phyloP scores from a whole-genome alignment of 2,113 vertebrate species.

The Sporophila hypoxantha region DNA sequence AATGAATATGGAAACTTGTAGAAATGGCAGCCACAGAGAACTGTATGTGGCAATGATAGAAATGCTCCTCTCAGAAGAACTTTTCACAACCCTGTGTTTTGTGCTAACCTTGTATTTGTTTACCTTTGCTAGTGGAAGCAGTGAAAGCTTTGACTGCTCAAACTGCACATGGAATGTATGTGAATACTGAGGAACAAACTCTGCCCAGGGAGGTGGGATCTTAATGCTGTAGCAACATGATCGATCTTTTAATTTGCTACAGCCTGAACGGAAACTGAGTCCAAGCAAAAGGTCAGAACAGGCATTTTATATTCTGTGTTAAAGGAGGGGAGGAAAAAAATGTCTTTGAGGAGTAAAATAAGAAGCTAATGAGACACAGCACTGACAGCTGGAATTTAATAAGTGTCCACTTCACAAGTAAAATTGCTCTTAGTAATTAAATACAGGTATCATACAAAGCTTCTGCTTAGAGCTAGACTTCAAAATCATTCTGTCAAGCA shows the following conservation, averaged over 20 bases:
- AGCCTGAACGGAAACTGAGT: constrained; percentile 60
- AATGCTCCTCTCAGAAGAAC: neutral
- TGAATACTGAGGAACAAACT: neutral
- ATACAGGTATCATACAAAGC: constrained; percentile 53
- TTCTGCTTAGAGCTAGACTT: constrained; percentile 19
- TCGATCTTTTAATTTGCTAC: constrained; percentile 48
- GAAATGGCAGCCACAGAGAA: neutral
- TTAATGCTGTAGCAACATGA: constrained; percentile 12
- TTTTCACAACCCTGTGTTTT: neutral
- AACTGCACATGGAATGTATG: neutral
- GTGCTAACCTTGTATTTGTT: neutral
- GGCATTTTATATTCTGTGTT: constrained; percentile 62
- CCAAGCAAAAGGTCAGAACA: constrained; percentile 63
- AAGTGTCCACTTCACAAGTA: constrained; percentile 48
- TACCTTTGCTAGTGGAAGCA: neutral
- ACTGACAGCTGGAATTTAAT: constrained; percentile 57
- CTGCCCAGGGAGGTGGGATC: neutral
- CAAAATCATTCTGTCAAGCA: constrained; percentile 12
- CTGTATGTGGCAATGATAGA: neutral
- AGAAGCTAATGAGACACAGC: constrained; percentile 68
- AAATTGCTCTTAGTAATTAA: constrained; percentile 57
- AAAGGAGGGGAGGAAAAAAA: constrained; percentile 34
- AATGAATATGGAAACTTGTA: neutral
- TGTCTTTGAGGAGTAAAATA: constrained; percentile 69
- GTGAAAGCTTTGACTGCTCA: neutral